Evolutionary conservation across 2,888 invertebrate species (phyloP), one percentile per base, ranked within the genome.

Genomic region (Zaprionus lineosus): DNA sequence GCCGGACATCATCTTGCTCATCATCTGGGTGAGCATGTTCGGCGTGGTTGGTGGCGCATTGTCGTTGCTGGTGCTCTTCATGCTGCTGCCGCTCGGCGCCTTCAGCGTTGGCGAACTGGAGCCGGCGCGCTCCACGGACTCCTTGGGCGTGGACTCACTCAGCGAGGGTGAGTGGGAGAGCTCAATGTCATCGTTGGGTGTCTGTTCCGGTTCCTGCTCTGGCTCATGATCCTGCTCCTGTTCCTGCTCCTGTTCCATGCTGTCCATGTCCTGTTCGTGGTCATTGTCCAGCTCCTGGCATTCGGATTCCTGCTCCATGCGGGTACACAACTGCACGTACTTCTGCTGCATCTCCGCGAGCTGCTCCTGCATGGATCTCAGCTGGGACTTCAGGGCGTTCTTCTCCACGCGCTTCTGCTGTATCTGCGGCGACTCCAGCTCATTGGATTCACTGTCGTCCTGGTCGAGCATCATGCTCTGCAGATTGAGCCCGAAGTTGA

Each of bases 291-390:
- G 92, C 86, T 95, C 94, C 76, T 93, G 93, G 74, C 94, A 94
- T 82, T 94, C 94, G 0, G 94, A 94, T 68, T 93, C 94, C 83
- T 94, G 94, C 79, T 96, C 96, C 93, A 96, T 95, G 74, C 95
- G 92, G 85, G 95, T 96, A 88, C 96, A 95, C 83, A 97, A 91
- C 90, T 96, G 95, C 88, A 95, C 93, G 90, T 97, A 97, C 88
- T 96, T 95, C 87, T 96, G 95, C 91, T 96, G 96, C 95, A 97
- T 97, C 88, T 95, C 95, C 7, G 96, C 96, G 58, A 97, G 91
- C 90, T 97, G 96, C 86, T 96, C 95, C 91, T 96, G 96, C 93
- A 97, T 94, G 58, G 94, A 94, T 82, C 96, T 93, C 81, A 97
- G 91, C 90, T 97, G 97, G 61, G 94, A 94, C 90, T 96, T 95